Percentiles rank a stretch among this genome's conserved stretches.
Evolutionary conservation across 2,797 vertebrate genomes (phyloP).

Genomic region (Carapus acus): DNA sequence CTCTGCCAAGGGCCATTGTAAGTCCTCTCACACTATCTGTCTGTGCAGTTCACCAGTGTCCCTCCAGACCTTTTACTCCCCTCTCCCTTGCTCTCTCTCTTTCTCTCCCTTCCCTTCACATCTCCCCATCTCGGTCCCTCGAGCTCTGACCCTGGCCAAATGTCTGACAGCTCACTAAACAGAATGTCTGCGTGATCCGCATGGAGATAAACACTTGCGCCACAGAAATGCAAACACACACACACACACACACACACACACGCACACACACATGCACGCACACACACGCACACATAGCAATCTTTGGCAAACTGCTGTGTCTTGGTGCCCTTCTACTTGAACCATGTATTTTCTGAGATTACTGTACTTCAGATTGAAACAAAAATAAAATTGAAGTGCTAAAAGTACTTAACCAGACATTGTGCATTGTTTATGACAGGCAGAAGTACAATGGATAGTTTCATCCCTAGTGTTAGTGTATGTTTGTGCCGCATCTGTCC

Average conservation of each 20-base stretch:
- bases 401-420: constrained; percentile 33
- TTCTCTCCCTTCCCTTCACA: background rate
- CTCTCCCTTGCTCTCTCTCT: constrained; percentile 2
- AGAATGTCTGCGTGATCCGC: constrained; percentile 57
- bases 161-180: constrained; percentile 65
- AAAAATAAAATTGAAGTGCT: constrained; percentile 17
- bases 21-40: constrained; percentile 58
- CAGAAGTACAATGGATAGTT: constrained; percentile 15
- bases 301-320: constrained; percentile 17
- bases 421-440: constrained; percentile 32
- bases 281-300: background rate
- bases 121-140: constrained; percentile 21
- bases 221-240: constrained; percentile 23
- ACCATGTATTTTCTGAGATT: constrained; percentile 29
- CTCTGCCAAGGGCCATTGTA: constrained; percentile 47
- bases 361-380: constrained; percentile 20
- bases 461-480: constrained; percentile 16
- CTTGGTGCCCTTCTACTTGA: constrained; percentile 11
- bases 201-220: constrained; percentile 47
- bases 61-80: constrained; percentile 41
- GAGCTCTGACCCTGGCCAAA: constrained; percentile 64
- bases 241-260: too few relatives aligned
- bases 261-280: too few relatives aligned
- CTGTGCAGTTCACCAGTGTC: constrained; percentile 58
- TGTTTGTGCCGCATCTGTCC: constrained; percentile 24